A percentile compares a stretch with the other conserved stretches of the same genome.
These are phyloP conservation scores for Pseudopipra pipra DNA, from an alignment of 2,113 vertebrate species.

Conservation along the genomic window DNA sequence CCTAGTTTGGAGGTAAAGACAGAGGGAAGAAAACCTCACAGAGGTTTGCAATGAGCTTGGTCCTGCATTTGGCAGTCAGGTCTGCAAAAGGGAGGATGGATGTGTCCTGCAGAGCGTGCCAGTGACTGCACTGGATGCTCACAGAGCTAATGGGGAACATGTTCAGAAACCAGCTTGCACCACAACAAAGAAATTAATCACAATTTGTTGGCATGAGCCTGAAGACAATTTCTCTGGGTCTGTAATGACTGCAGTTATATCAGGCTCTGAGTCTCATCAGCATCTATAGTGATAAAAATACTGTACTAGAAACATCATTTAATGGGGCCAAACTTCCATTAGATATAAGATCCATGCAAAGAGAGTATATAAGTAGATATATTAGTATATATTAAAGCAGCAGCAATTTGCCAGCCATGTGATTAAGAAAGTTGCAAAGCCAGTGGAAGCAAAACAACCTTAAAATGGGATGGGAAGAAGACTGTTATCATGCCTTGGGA, in stretches of 20 bases:
- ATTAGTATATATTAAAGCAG: background rate
- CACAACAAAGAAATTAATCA: conserved; percentile 30
- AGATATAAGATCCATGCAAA: background rate
- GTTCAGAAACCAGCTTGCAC: background rate
- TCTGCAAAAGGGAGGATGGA: background rate
- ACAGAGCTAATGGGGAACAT: background rate
- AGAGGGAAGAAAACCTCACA: fast-evolving
- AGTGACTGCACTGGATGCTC: background rate
- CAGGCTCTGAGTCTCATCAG: background rate
- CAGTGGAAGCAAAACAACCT: background rate
- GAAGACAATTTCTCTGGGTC: background rate
- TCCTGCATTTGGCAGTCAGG: background rate
- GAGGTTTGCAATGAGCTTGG: background rate
- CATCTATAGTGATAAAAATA: background rate
- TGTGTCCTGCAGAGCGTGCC: background rate
- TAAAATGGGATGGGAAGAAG: background rate
- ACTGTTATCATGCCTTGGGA: background rate
- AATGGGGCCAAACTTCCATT: background rate
- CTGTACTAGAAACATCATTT: background rate
- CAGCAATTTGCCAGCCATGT: background rate
- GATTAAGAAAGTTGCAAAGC: background rate
- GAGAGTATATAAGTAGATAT: background rate
- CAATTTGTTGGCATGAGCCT: background rate
- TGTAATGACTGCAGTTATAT: background rate
- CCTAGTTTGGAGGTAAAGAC: background rate